A percentile compares a stretch with the other conserved stretches of the same genome.
phyloP scores from a whole-genome alignment of 2,888 invertebrate genomes.

The Acanthosepion lycidas region DNA sequence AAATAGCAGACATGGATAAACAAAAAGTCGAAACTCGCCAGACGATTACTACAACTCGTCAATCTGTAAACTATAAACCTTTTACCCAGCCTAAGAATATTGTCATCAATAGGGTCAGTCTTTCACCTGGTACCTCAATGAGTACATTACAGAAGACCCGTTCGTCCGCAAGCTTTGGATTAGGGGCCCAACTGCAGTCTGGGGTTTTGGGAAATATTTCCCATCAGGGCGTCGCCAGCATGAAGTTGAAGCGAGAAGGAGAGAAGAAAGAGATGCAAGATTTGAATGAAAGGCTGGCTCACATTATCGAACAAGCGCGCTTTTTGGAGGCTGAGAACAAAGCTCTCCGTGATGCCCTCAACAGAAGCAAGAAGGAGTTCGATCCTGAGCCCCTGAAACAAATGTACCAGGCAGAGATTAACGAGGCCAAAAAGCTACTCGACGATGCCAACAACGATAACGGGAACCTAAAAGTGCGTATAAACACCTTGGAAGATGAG shows the following conservation, averaged over 20 bases:
- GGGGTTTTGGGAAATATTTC: constrained; percentile 61
- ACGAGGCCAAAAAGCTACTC: constrained; percentile 56
- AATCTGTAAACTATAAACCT: constrained; percentile 2
- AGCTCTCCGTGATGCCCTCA: constrained; percentile 69
- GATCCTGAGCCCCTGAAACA: constrained; percentile 67
- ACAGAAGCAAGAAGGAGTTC: constrained; percentile 57
- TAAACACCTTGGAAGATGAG: constrained; percentile 75
- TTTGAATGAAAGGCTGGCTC: constrained; percentile 76
- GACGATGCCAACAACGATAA: constrained; percentile 67
- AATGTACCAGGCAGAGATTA: constrained; percentile 56
- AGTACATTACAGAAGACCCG: not conserved
- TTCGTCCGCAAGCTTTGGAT: no score
- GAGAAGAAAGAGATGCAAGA: constrained; percentile 77
- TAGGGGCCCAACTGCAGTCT: constrained; percentile 49
- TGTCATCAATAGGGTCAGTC: not conserved
- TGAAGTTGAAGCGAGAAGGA: constrained; percentile 74
- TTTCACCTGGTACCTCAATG: not conserved
- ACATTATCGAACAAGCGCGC: constrained; percentile 76
- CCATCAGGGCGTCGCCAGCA: constrained; percentile 72
- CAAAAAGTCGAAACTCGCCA: not conserved
- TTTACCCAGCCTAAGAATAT: not conserved
- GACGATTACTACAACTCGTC: constrained; percentile 8
- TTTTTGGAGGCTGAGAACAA: constrained; percentile 74
- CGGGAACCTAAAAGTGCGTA: constrained; percentile 75
- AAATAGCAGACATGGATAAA: not conserved